These are phyloP conservation scores for Oryzias woworae DNA, from an alignment of 2,113 vertebrate genomes.

Conservation along the genomic window DNA sequence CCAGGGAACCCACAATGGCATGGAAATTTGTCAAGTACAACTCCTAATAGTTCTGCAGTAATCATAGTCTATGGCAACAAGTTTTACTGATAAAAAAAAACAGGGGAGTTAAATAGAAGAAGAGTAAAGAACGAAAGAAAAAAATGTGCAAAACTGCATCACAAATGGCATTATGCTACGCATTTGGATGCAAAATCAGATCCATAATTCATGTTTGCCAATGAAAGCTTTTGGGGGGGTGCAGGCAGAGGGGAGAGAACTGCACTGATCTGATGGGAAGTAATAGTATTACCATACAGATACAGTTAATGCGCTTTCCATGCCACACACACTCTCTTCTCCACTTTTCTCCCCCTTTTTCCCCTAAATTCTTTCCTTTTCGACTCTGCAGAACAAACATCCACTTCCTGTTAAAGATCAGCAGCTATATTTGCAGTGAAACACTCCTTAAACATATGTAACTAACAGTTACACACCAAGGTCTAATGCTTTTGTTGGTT, in stretches of 20 bases:
- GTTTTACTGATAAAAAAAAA: constrained; percentile 34
- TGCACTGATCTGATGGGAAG: constrained; percentile 65
- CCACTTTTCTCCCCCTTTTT: background rate
- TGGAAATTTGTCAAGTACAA: constrained; percentile 58
- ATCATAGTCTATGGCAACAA: constrained; percentile 33
- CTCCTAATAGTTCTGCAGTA: constrained; percentile 55
- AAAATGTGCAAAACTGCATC: constrained; percentile 56
- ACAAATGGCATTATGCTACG: constrained; percentile 65
- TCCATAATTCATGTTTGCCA: constrained; percentile 76
- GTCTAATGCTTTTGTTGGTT: no score
- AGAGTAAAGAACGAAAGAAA: constrained; percentile 43
- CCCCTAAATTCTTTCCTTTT: background rate
- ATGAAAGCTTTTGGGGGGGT: constrained; percentile 64
- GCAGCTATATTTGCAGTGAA: background rate
- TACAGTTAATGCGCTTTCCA: constrained; percentile 54
- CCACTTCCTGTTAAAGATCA: background rate
- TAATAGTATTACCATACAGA: constrained; percentile 70
- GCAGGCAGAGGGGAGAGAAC: constrained; percentile 51
- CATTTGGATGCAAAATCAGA: constrained; percentile 71
- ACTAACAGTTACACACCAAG: no score
- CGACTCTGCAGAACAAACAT: background rate
- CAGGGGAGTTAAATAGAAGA: constrained; percentile 34
- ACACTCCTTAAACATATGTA: background rate
- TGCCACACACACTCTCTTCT: constrained; percentile 34
- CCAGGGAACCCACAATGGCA: constrained; percentile 60